A percentile compares a stretch with the other conserved stretches of the same genome.
phyloP scores from a whole-genome alignment of 2,113 vertebrate species.

The Syngnathus floridae region DNA sequence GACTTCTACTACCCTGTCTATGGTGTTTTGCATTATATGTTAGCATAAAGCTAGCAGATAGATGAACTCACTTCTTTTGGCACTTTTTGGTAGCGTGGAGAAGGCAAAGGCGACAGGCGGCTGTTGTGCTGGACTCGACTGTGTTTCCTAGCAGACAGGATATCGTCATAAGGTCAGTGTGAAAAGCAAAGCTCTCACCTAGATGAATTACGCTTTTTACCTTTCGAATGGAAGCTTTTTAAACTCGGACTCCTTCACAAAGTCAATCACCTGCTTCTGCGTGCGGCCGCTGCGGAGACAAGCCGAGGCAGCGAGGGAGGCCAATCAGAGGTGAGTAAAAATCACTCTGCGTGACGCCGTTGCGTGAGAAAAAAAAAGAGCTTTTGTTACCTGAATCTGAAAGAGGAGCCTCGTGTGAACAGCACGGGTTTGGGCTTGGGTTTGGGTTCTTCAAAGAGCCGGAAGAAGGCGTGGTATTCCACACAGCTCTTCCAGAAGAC shows the following conservation, averaged over 20 bases:
- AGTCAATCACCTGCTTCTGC: slow-evolving; percentile 98
- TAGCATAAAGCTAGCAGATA: too few relatives aligned
- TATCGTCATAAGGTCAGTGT: slow-evolving; percentile 29
- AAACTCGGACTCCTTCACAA: slow-evolving; percentile 91
- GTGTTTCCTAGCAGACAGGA: slow-evolving; percentile 81
- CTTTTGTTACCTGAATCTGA: slow-evolving; percentile 87
- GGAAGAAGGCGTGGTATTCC: slow-evolving; percentile 97
- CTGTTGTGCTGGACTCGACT: slow-evolving; percentile 86
- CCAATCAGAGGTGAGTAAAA: slow-evolving; percentile 8
- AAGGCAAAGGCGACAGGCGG: slow-evolving; percentile 76
- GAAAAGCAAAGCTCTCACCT: not conserved
- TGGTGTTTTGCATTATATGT: too few relatives aligned
- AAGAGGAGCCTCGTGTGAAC: slow-evolving; percentile 93
- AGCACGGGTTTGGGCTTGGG: slow-evolving; percentile 92
- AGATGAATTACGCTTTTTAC: slow-evolving; percentile 63
- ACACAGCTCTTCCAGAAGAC: slow-evolving; percentile 99
- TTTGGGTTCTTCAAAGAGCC: slow-evolving; percentile 95
- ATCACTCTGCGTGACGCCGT: not conserved
- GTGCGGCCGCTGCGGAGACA: slow-evolving; percentile 84
- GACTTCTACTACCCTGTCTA: too few relatives aligned
- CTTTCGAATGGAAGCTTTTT: slow-evolving; percentile 97
- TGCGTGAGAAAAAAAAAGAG: not conserved
- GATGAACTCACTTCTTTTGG: slow-evolving; percentile 83
- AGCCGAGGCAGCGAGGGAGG: slow-evolving; percentile 16
- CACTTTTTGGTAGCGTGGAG: slow-evolving; percentile 81